phyloP scores from a whole-genome alignment of 2,113 vertebrate genomes.

The Nycticorax nycticorax region DNA sequence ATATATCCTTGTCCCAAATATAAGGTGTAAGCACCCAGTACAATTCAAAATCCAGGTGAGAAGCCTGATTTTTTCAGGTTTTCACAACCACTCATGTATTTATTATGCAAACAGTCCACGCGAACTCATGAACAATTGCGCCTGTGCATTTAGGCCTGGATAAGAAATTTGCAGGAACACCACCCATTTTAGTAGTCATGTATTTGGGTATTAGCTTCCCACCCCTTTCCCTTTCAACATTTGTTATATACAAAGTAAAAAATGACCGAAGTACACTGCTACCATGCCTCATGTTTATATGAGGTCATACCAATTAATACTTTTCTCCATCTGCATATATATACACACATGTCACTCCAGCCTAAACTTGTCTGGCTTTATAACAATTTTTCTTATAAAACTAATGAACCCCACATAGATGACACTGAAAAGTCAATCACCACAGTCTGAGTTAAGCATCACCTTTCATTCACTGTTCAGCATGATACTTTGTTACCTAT shows the following conservation, averaged over 20 bases:
- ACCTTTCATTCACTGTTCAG: not conserved
- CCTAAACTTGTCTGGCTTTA: not conserved
- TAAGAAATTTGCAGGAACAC: not conserved
- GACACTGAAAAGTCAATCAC: not conserved
- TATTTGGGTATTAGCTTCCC: not conserved
- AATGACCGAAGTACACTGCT: not conserved
- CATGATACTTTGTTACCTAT: not conserved
- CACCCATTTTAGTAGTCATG: rapidly evolving
- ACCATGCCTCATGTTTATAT: not conserved
- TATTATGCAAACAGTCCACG: rapidly evolving
- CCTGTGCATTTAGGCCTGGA: not conserved
- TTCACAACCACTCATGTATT: not conserved
- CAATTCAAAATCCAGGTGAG: not conserved
- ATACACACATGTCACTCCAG: rapidly evolving
- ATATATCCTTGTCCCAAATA: not conserved
- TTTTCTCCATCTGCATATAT: not conserved
- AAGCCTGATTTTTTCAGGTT: not conserved
- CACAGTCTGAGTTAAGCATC: not conserved
- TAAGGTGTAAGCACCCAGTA: rapidly evolving
- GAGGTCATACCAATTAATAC: rapidly evolving
- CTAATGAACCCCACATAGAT: not conserved
- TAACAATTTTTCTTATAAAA: not conserved
- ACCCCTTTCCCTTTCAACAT: not conserved
- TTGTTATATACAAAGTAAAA: not conserved
- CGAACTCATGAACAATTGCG: not conserved